These are phyloP conservation scores for Microchrysa polita DNA, from an alignment of 2,888 invertebrate genomes.

Conservation along the genomic window DNA sequence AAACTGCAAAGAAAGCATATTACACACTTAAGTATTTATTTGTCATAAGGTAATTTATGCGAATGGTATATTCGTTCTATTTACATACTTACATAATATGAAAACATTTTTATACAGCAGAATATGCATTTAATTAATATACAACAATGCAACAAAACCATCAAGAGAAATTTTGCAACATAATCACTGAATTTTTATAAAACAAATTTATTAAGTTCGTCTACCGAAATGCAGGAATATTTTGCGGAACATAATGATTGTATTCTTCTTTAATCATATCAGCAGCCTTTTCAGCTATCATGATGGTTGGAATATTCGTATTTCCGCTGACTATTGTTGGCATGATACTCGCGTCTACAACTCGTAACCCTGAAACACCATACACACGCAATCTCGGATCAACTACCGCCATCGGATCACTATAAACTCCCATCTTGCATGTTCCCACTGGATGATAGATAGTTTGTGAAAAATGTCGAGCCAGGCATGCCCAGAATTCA, in stretches of 20 bases:
- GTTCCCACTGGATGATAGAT: conserved; percentile 86
- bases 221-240: conserved; percentile 49
- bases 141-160: no score
- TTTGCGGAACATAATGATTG: conserved; percentile 56
- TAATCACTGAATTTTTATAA: no score
- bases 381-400: conserved; percentile 75
- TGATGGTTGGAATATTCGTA: conserved; percentile 83
- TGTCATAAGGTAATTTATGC: no score
- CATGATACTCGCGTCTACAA: conserved; percentile 86
- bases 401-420: conserved; percentile 73
- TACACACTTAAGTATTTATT: no score
- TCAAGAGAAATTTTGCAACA: not conserved
- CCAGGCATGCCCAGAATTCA: conserved; percentile 81
- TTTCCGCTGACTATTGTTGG: conserved; percentile 82
- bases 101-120: no score
- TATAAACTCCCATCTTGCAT: conserved; percentile 78
- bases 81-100: no score
- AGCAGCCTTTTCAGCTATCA: conserved; percentile 85
- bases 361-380: conserved; percentile 74
- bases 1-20: no score
- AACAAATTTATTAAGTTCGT: not conserved
- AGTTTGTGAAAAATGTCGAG: conserved; percentile 78
- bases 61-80: no score
- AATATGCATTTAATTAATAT: no score
- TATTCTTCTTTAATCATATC: conserved; percentile 85